Conservation (phyloP, 1,140 invertebrate species). For the Orius laevigatus region DNA sequence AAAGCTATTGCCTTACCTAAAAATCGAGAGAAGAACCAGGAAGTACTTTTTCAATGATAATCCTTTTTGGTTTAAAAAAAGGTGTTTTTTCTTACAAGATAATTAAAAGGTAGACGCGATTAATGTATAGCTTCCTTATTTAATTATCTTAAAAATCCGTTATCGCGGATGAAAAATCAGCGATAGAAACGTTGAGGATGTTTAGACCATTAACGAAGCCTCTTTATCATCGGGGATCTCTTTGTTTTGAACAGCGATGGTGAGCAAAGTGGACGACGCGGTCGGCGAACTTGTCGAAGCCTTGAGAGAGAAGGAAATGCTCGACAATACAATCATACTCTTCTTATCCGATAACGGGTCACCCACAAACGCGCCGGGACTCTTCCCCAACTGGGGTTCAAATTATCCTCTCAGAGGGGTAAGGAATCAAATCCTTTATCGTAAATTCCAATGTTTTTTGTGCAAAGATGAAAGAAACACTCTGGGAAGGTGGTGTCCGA, state of each 20-base stretch:
- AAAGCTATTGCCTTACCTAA: too few relatives aligned
- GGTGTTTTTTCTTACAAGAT: neutral
- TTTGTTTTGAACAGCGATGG: slow-evolving; percentile 37
- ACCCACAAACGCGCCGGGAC: slow-evolving; percentile 30
- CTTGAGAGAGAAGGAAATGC: slow-evolving; percentile 37
- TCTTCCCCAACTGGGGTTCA: slow-evolving; percentile 40
- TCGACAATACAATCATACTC: slow-evolving; percentile 40
- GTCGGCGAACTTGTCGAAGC: slow-evolving; percentile 44
- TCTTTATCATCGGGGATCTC: neutral
- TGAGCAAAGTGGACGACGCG: slow-evolving; percentile 50
- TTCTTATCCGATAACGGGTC: slow-evolving; percentile 48
- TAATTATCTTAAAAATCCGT: too few relatives aligned
- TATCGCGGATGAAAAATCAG: too few relatives aligned
- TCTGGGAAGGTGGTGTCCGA: slow-evolving; percentile 55
- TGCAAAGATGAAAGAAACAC: slow-evolving; percentile 37
- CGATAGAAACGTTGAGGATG: too few relatives aligned
- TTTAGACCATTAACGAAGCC: neutral
- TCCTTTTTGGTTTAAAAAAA: neutral
- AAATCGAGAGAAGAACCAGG: too few relatives aligned
- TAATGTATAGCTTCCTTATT: too few relatives aligned
- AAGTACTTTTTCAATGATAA: neutral
- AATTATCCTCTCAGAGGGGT: slow-evolving; percentile 52
- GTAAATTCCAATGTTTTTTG: neutral
- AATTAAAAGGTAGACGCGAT: neutral
- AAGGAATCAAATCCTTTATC: slow-evolving; percentile 18